Evolutionary conservation across 2,113 vertebrate genomes (phyloP), one percentile per base, ranked within the genome.

Genomic region (Tiliqua scincoides): DNA sequence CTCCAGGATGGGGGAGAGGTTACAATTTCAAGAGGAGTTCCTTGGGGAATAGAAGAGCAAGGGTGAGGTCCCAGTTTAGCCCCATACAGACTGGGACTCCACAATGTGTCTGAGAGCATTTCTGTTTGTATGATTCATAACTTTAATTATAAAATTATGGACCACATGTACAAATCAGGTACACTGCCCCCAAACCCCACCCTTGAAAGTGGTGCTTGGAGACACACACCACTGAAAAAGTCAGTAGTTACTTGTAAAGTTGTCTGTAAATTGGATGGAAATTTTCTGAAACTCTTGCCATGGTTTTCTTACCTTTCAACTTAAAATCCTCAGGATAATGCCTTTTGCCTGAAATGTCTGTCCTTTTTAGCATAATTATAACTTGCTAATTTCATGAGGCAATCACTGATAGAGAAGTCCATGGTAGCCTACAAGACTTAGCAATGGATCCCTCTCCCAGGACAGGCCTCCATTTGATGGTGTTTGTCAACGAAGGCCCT

Each of bases 361-460:
- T 99, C 98, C 82, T 59, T 32, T 74, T 88, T 95, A 87, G 98
- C 98, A 0, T 95, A 84, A 0, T 88, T 0, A 85, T 98, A 99
- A 1, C 98, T 96, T 6, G 95, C 87, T 6, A 93, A 89, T 90
- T 97, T 99, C 1, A 90, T 57, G 0, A 98, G 1, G 43, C 96
- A 97, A 93, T 99, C 98, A 6, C 98, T 98, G 30, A 95, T 15
- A 83, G 97, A 97, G 95, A 96, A 96, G 1, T 97, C 98, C 82
- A 98, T 59, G 0, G 96, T 97, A 14, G 95, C 0, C 0, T 95
- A n/a, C 0, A 99, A 95, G 65, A 97, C 2, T 82, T 98, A 98
- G 18, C 98, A 97, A 89, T 99, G 98, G n/a, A 98, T 77, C 97
- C 97, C 97, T 82, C 72, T 76, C 79, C 92, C 0, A 97, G 0